Evolutionary conservation across 2,797 vertebrate species (phyloP), one percentile per base, ranked within the genome.

Genomic region (Aythya fuligula): DNA sequence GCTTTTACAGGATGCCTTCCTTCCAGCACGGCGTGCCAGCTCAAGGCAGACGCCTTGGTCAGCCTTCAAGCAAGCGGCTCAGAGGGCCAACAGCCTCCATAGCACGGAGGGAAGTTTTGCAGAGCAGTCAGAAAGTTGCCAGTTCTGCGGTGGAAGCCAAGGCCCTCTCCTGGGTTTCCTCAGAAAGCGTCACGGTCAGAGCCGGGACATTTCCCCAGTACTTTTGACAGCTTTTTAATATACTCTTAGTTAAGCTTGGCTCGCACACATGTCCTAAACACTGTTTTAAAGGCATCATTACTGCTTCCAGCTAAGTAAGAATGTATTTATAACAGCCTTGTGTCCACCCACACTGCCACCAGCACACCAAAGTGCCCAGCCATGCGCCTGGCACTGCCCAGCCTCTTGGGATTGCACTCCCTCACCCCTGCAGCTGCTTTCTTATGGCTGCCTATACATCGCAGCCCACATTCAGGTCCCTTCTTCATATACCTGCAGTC

Each of bases 11-110:
- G 49, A 25, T 25, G 22, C 49, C 49, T 51, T 51, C 85, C 60
- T 85, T 87, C 56, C 66, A 43, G 83, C 80, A 81, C 93, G n/a
- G 22, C 74, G 91, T 94, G 66, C 60, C 96, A 92, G n/a, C 73
- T 57, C 56, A 43, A 82, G 5, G 84, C 7, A 24, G 96, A 56
- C 60, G 30, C 60, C 75, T 74, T 36, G 41, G 38, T 86, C 45
- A 87, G 41, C n/a, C 53, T 61, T 86, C 34, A 18, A 61, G 62
- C 21, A 66, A 14, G 16, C 21, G 9, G 13, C 27, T 13, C 53
- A 27, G 9, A 69, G 72, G n/a, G 54, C 16, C 36, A 24, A 21
- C 0, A n/a, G 5, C 11, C 47, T 24, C 41, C 5, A 2, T 56
- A 13, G 4, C 17, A 7, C 0, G 18, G 27, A 61, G 36, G 38